Conservation (phyloP, 1,140 invertebrate species). For the Epicauta chinensis region DNA sequence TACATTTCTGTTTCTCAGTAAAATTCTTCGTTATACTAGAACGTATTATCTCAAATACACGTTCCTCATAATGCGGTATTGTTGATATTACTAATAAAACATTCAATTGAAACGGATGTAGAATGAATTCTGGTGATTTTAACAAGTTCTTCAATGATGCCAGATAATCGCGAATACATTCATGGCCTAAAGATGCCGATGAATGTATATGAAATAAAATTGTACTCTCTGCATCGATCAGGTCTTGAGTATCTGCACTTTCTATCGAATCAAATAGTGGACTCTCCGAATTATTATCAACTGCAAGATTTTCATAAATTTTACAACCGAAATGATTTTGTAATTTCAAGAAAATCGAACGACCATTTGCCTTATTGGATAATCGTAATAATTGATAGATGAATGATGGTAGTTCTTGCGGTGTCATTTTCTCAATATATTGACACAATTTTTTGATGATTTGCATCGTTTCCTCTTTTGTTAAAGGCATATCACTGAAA, state of each 20-base stretch:
- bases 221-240: conserved; percentile 46
- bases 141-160: conserved; percentile 45
- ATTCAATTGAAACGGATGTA: conserved; percentile 52
- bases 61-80: conserved; percentile 44
- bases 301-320: conserved; percentile 39
- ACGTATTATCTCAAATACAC: conserved; percentile 48
- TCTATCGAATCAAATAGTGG: conserved; percentile 45
- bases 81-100: conserved; percentile 46
- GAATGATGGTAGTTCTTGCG: conserved; percentile 45
- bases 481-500: conserved; percentile 37
- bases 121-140: conserved; percentile 46
- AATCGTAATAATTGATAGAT: conserved; percentile 44
- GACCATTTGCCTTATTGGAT: conserved; percentile 38
- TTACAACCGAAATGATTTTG: conserved; percentile 45
- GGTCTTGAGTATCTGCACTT: conserved; percentile 36
- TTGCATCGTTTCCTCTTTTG: conserved; percentile 38
- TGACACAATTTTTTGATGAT: conserved; percentile 43
- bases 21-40: conserved; percentile 41
- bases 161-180: conserved; percentile 48
- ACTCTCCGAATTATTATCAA: conserved; percentile 25
- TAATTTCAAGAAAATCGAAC: conserved; percentile 39
- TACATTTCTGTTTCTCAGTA: conserved; percentile 45
- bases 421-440: conserved; percentile 41
- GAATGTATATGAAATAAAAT: conserved; percentile 52
- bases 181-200: conserved; percentile 43